A percentile compares a stretch with the other conserved stretches of the same genome.
Evolutionary conservation across 2,888 invertebrate species (phyloP).

Genomic region (Drosophila peninsularis): DNA sequence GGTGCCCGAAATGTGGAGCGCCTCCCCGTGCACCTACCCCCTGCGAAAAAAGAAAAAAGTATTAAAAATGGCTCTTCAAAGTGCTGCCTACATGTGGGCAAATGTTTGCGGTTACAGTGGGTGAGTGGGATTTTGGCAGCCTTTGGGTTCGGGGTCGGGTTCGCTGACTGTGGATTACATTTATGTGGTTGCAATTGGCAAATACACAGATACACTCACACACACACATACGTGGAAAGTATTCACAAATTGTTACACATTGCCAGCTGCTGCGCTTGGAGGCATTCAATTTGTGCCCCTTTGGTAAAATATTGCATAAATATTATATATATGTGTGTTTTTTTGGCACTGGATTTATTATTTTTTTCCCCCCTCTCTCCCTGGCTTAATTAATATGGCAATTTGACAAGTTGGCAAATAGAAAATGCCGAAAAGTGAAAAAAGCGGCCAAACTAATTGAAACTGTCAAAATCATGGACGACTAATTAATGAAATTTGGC

Average conservation of each 20-base stretch:
- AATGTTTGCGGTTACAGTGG: conserved; percentile 73
- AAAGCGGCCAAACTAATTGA: conserved; percentile 60
- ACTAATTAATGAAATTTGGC: conserved; percentile 63
- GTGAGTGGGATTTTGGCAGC: conserved; percentile 19
- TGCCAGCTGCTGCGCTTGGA: conserved; percentile 35
- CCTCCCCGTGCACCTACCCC: not conserved
- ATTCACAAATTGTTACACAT: conserved; percentile 53
- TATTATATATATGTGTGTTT: conserved; percentile 11
- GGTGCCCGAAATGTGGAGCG: conserved; percentile 31
- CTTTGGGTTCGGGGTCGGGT: conserved; percentile 18
- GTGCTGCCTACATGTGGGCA: conserved; percentile 73
- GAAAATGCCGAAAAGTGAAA: conserved; percentile 16
- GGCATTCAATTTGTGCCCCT: conserved; percentile 28
- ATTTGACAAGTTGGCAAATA: conserved; percentile 56
- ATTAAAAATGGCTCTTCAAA: conserved; percentile 77
- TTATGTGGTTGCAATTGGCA: conserved; percentile 70
- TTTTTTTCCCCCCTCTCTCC: not conserved
- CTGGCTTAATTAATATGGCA: conserved; percentile 54
- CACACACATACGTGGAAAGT: conserved; percentile 18
- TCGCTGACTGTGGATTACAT: conserved; percentile 70
- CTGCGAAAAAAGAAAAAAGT: conserved; percentile 45
- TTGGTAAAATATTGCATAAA: conserved; percentile 29
- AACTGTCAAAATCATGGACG: conserved; percentile 64
- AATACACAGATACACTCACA: conserved; percentile 21
- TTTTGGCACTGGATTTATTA: conserved; percentile 3